phyloP scores from a whole-genome alignment of 2,888 invertebrate species.

The Mimas tiliae region DNA sequence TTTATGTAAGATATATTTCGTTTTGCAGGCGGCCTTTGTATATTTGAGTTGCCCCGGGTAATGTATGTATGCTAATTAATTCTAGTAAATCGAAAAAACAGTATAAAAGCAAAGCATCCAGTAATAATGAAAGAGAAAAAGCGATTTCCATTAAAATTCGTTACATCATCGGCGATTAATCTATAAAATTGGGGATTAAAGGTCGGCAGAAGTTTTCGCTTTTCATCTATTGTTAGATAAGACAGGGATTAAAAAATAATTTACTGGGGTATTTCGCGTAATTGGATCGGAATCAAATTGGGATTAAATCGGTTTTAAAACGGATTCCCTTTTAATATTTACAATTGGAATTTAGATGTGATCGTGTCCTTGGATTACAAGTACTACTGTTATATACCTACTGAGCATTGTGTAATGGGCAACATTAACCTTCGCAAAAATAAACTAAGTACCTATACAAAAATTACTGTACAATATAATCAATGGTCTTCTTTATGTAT shows the following conservation, averaged over 20 bases:
- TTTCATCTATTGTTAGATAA: conserved; percentile 28
- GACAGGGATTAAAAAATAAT: conserved; percentile 50
- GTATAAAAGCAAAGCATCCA: conserved; percentile 9
- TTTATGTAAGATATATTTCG: neutral
- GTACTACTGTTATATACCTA: neutral
- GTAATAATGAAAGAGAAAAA: neutral
- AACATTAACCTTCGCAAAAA: no score
- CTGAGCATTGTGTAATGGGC: no score
- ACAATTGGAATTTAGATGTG: conserved; percentile 18
- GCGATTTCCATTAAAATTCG: conserved; percentile 23
- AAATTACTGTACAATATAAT: no score
- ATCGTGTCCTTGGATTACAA: neutral
- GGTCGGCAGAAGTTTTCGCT: conserved; percentile 20
- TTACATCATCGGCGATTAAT: conserved; percentile 25
- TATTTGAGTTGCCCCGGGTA: neutral
- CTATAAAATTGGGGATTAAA: conserved; percentile 25
- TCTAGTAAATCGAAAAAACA: neutral
- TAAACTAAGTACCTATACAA: neutral
- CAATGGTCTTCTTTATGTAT: no score
- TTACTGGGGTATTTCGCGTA: conserved; percentile 47
- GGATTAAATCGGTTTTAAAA: conserved; percentile 44
- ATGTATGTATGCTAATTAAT: neutral
- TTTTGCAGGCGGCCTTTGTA: neutral
- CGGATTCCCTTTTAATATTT: conserved; percentile 44
- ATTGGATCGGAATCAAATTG: conserved; percentile 54